Evolutionary conservation across 2,113 vertebrate species (phyloP).

Genomic region (Corythornis vintsioides): DNA sequence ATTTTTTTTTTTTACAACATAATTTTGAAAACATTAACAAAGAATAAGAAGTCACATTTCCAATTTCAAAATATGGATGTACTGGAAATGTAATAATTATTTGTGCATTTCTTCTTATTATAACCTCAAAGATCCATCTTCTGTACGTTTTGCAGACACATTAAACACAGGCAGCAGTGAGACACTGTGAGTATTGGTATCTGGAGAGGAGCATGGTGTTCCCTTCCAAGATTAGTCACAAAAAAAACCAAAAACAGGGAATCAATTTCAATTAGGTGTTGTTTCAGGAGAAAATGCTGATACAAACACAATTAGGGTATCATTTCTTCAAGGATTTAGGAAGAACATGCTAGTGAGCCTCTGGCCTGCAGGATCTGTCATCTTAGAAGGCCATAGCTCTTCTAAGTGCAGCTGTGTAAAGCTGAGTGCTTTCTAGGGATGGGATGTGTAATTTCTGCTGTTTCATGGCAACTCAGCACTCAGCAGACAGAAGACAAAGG

Average conservation of each 20-base stretch:
- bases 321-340: background rate
- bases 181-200: background rate
- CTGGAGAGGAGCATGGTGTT: background rate
- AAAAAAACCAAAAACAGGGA: background rate
- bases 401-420: background rate
- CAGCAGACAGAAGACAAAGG: background rate
- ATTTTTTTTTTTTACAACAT: background rate
- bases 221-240: background rate
- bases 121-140: background rate
- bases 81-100: background rate
- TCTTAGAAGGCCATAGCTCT: background rate
- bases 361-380: background rate
- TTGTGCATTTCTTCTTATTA: background rate
- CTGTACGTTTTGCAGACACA: background rate
- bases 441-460: background rate
- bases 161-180: background rate
- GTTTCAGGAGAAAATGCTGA: background rate
- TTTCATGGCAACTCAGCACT: background rate
- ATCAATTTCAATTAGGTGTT: background rate
- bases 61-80: background rate
- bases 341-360: background rate
- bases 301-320: background rate
- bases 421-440: background rate
- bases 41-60: background rate
- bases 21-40: background rate